Evolutionary conservation across 2,888 invertebrate species (phyloP).

Genomic region (Leptogaster cylindrica): DNA sequence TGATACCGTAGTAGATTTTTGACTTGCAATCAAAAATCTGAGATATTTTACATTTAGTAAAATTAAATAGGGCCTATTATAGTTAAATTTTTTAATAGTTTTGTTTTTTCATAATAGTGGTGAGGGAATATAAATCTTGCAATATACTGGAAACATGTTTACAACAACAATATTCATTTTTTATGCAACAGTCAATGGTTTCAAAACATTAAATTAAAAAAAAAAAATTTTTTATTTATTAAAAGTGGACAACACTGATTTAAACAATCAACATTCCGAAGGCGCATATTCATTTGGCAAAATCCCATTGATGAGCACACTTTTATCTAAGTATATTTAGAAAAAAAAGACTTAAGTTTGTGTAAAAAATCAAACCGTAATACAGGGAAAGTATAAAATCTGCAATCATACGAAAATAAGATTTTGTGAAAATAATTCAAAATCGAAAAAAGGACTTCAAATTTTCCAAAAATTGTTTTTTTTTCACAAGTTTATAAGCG

Average conservation of each 20-base stretch:
- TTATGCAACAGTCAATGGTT: constrained; percentile 19
- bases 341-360: not conserved
- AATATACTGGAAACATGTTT: not conserved
- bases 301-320: constrained; percentile 19
- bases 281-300: no score
- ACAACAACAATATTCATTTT: not conserved
- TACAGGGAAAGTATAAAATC: constrained; percentile 19
- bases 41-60: constrained; percentile 6
- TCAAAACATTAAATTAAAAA: constrained; percentile 4
- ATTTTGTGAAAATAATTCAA: no score
- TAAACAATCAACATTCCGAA: not conserved
- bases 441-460: no score
- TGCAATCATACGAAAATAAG: constrained; percentile 27
- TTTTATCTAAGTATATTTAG: not conserved
- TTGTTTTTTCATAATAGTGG: constrained; percentile 1
- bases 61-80: constrained; percentile 17
- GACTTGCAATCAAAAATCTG: not conserved
- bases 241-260: constrained; percentile 8
- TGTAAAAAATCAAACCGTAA: constrained; percentile 3
- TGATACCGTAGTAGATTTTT: constrained; percentile 2
- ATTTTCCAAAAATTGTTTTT: no score
- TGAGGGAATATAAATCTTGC: not conserved
- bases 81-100: constrained; percentile 21
- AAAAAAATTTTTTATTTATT: not conserved
- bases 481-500: no score